Evolutionary conservation across 2,888 invertebrate species (phyloP), one percentile per base, ranked within the genome.

Genomic region (Pinctada fucata): DNA sequence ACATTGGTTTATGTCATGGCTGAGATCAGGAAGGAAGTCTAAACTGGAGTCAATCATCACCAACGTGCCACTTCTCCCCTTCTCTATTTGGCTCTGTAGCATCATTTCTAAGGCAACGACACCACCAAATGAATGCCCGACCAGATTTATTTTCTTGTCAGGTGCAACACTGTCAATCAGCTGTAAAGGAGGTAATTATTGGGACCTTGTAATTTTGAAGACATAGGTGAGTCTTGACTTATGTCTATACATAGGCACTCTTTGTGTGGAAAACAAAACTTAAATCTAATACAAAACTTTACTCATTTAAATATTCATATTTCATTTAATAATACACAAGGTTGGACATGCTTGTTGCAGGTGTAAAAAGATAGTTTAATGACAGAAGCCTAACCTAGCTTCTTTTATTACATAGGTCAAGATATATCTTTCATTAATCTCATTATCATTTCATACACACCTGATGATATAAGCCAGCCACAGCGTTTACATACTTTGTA

Each of bases 81-180:
- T 48, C 13, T 52, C 71, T 1, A 50, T 52, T 48, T 78, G 68
- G 31, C 73, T 58, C 49, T 78, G 71, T n/a, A 72, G 52, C 10
- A 51, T 74, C 95, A 99, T 98, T 94, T 99, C 99, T 92, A 97
- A 97, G 47, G 97, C 98, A 63, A 99, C 96, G 85, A 96, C 95
- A 68, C 97, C 97, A 81, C 99, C 99, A 93, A 97, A 99, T 0
- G 99, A 99, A 93, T 99, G 99, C 1, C 99, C 99, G 68, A 96
- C 95, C 84, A 99, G 93, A 72, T 95, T 95, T 94, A 97, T 97
- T 1, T 98, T 97, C 82, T 97, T 97, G 79, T 94, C 93, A 6
- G 95, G 95, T 93, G 97, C 97, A 70, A 96, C 93, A 75, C 94
- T 94, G 90, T 95, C 95, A 89, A 98, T 95, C 92, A 96, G 95